phyloP scores from a whole-genome alignment of 2,113 vertebrate genomes.

The Acinonyx jubatus region DNA sequence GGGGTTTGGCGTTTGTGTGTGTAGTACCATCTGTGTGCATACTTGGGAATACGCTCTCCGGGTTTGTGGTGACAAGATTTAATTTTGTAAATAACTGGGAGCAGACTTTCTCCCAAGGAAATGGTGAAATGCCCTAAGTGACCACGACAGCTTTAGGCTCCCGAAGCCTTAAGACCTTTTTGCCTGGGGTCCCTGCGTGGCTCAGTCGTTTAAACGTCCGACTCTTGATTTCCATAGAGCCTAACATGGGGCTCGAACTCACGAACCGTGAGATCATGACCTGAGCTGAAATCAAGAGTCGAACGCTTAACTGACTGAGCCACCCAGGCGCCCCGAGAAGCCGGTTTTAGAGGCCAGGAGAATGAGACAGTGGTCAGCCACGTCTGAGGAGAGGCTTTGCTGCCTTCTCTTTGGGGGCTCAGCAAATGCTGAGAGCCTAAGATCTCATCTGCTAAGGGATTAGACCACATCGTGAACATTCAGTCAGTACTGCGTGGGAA shows the following conservation, averaged over 20 bases:
- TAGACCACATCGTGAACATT: background rate
- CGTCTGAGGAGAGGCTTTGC: background rate
- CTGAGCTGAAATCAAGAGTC: too few species aligned
- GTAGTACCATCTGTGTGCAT: background rate
- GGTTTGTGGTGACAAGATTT: background rate
- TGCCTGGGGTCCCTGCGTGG: too few species aligned
- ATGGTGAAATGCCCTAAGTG: background rate
- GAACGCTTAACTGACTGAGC: too few species aligned
- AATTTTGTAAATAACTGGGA: background rate
- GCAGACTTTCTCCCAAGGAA: background rate
- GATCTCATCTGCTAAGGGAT: background rate
- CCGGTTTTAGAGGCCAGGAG: background rate
- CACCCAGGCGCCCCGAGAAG: background rate
- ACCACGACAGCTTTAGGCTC: background rate
- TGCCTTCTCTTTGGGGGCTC: background rate
- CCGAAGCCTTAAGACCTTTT: background rate
- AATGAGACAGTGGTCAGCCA: accelerated
- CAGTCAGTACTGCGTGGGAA: background rate
- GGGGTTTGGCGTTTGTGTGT: background rate
- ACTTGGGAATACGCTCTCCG: background rate
- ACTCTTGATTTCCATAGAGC: too few species aligned
- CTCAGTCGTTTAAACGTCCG: too few species aligned
- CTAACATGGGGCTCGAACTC: too few species aligned
- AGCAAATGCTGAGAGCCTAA: background rate
- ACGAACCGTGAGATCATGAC: too few species aligned